phyloP scores from a whole-genome alignment of 2,888 invertebrate species.

The Podotricha telesiphe region DNA sequence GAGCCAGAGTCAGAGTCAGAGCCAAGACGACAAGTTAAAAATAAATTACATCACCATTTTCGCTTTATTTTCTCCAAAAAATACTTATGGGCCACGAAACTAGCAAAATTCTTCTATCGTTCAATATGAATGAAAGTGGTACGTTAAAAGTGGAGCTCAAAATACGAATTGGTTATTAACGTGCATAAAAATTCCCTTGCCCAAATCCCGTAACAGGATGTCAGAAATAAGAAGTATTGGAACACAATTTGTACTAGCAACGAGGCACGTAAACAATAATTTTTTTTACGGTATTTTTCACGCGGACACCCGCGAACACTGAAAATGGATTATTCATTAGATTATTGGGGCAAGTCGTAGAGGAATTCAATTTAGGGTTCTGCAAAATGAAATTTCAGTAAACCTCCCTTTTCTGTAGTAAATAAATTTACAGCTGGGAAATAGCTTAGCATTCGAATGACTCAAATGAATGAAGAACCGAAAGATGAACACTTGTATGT shows the following conservation, averaged over 20 bases:
- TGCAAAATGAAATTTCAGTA: slow-evolving; percentile 70
- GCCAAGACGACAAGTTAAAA: no score
- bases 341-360: slow-evolving; percentile 73
- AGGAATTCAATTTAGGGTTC: slow-evolving; percentile 75
- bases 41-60: no score
- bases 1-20: no score
- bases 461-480: slow-evolving; percentile 12
- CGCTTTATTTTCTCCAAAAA: no score
- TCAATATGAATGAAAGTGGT: no score
- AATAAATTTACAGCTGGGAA: slow-evolving; percentile 62
- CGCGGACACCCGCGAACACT: slow-evolving; percentile 53
- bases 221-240: slow-evolving; percentile 48
- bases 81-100: no score
- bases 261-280: slow-evolving; percentile 41
- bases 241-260: slow-evolving; percentile 50
- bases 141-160: not conserved
- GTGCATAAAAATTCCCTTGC: slow-evolving; percentile 58
- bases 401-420: slow-evolving; percentile 63
- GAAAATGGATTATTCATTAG: slow-evolving; percentile 78
- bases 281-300: slow-evolving; percentile 47
- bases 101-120: no score
- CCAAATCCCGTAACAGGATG: slow-evolving; percentile 55
- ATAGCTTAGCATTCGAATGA: slow-evolving; percentile 50
- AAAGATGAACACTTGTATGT: not conserved
- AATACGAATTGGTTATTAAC: slow-evolving; percentile 22